Evolutionary conservation across 2,888 invertebrate species (phyloP), one percentile per base, ranked within the genome.

Genomic region (Brachynemurus nebulosus): DNA sequence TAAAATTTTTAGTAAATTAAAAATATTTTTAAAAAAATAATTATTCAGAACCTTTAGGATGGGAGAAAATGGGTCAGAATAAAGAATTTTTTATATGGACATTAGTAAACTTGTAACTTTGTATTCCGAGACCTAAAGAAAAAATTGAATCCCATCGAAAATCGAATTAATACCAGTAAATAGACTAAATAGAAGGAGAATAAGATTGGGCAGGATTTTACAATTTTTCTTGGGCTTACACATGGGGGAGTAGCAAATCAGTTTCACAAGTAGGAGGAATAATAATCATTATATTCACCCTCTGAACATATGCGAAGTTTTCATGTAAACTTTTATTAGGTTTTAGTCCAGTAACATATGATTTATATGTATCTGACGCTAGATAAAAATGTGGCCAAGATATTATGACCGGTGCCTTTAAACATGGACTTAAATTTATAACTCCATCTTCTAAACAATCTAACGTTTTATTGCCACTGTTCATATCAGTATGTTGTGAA

Each of bases 351-450:
- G 55, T 61, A 47, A 72, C 70, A 56, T 63, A 74, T 1, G 67
- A 64, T 4, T 68, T 54, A 7, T 77, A 58, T 37, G 67, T 65
- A 5, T 70, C 67, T 9, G 74, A 73, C 1, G 61, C 76, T 14
- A 75, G 63, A 56, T 74, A 71, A 62, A 74, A 78, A 61, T 82
- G 82, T 0, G 82, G 81, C 47, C 75, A 66, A 0, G 80, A 78
- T 12, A 72, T 66, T 27, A 77, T 65, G 17, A 77, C 68, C 0
- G 80, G 78, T 1, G 71, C 74, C 6, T 72, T 72, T 56, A 75
- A 66, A 40, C 72, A 74, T 2, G 68, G 63, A 47, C 59, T 59
- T 16, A 74, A 57, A 56, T 74, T 71, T 20, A 73, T 51, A 0
- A 74, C 50, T 0, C 76, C 76, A 62, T 67, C 68, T 2, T 69